Conservation (phyloP, 2,888 invertebrate species). For the Amphipoea oculea region DNA sequence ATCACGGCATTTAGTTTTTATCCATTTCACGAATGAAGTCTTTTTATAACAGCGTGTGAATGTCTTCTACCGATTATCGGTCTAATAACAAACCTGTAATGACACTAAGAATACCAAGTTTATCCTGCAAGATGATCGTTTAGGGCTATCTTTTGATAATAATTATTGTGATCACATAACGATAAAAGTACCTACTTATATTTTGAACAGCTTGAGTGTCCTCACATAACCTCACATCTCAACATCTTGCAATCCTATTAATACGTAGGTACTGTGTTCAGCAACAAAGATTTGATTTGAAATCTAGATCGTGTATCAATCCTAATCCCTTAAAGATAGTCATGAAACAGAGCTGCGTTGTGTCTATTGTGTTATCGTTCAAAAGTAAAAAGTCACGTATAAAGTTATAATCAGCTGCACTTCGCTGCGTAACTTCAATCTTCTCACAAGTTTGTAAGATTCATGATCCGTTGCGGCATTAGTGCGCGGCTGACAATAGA, state of each 20-base stretch:
- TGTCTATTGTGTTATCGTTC: not conserved
- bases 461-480: conserved; percentile 25
- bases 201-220: not conserved
- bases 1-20: not conserved
- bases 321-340: too few relatives aligned
- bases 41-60: not conserved
- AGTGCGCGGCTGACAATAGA: conserved; percentile 2
- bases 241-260: not conserved
- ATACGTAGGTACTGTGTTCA: not conserved
- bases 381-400: not conserved
- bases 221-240: not conserved
- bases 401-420: not conserved
- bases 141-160: too few relatives aligned
- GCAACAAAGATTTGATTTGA: not conserved
- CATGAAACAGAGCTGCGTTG: not conserved
- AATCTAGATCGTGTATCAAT: not conserved
- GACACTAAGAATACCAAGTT: not conserved
- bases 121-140: not conserved
- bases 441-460: conserved; percentile 20
- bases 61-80: not conserved
- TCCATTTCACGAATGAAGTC: not conserved
- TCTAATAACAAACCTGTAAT: not conserved
- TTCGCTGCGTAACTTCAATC: not conserved
- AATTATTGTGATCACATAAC: not conserved
- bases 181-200: not conserved